Evolutionary conservation across 2,888 invertebrate genomes (phyloP), one percentile per base, ranked within the genome.

Genomic region (Ganaspis brasiliensis): DNA sequence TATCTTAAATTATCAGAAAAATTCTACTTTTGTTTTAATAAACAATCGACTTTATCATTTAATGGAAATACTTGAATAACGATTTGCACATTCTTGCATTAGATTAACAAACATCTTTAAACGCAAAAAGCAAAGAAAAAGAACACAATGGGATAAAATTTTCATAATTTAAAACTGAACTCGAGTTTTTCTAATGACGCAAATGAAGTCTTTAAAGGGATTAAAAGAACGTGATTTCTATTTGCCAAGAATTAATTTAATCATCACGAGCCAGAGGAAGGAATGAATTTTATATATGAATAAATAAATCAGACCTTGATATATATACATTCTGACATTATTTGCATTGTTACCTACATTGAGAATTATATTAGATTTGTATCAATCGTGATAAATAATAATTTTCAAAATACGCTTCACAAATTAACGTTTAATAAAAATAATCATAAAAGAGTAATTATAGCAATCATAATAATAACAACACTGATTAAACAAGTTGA

Each of bases 191-290:
- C 14, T 37, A 63, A 14, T 63, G 63, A 63, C 63, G 63, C 21
- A 63, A 63, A 63, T 63, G 10, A 6, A 63, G 35, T 40, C 21
- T 35, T 37, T 63, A 35, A 63, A 12, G 0, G 21, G 37, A 61
- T 21, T 61, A 37, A 1, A 37, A 14, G 16, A 12, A 37, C 5
- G 14, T 12, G n/a, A n/a, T n/a, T 35, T 61, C 37, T 31, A 6
- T 61, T 61, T 61, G 10, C 63, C 45, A 67, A 67, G 63, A 67
- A 40, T 21, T 67, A 6, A 24, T 67, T 67, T 45, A 40, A 67
- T 45, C 14, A 63, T 40, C 40, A 24, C 40, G 21, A 63, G 19
- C 5, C 19, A 6, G 5, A 40, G n/a, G 8, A 61, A 63, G 40
- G 40, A 40, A 63, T 9, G 24, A 10, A 16, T 40, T 45, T 16